Percentiles rank a stretch among this genome's conserved stretches.
Conservation (phyloP, 2,888 invertebrate genomes). For the Archips crataeganus region DNA sequence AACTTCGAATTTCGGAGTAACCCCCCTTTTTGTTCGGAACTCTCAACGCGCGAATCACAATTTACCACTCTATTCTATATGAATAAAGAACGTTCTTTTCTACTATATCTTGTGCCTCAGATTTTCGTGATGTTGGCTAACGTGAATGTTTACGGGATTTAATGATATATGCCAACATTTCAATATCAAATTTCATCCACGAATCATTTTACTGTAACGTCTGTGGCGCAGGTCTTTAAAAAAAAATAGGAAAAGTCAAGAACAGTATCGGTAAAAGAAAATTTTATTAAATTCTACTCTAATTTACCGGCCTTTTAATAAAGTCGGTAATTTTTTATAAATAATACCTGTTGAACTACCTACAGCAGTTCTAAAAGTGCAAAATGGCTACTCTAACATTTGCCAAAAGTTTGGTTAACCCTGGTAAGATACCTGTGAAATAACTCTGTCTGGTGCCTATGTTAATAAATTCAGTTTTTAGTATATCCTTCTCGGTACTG, state of each 20-base stretch:
- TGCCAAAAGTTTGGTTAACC: conserved; percentile 82
- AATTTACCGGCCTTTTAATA: conserved; percentile 19
- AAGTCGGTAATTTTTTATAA: conserved; percentile 15
- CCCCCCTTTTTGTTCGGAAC: too few relatives aligned
- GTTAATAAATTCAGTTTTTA: neutral
- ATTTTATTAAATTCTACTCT: conserved; percentile 1
- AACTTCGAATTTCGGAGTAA: too few relatives aligned
- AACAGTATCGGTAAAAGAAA: conserved; percentile 19
- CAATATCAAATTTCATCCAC: too few relatives aligned
- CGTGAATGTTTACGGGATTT: neutral
- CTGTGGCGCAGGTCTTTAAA: conserved; percentile 10
- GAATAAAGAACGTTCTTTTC: too few relatives aligned
- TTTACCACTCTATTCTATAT: too few relatives aligned
- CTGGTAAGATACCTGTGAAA: conserved; percentile 62
- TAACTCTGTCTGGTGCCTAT: conserved; percentile 15
- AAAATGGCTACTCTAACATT: conserved; percentile 79
- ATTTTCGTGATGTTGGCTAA: neutral
- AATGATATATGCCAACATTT: too few relatives aligned
- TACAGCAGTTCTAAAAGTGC: conserved; percentile 37
- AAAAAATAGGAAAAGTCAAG: conserved; percentile 13
- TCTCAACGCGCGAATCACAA: too few relatives aligned
- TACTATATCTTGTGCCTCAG: neutral
- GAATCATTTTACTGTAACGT: neutral
- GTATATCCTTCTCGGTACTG: neutral
- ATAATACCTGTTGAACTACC: neutral